These are phyloP conservation scores for Lucilia cuprina DNA, from an alignment of 1,140 invertebrate species.

Conservation along the genomic window DNA sequence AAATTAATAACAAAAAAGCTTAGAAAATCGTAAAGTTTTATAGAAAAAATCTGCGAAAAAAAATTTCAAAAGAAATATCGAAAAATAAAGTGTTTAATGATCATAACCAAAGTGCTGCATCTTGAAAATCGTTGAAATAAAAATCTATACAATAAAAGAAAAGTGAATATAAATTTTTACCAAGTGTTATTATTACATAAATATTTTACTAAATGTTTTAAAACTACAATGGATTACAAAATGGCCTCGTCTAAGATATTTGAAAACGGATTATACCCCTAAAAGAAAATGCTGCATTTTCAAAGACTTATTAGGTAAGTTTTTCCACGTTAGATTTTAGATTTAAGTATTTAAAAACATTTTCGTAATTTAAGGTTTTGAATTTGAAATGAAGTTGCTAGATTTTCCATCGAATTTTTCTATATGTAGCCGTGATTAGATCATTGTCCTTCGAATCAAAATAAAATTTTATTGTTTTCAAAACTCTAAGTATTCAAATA, in stretches of 20 bases:
- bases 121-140: conserved; percentile 10
- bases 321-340: not conserved
- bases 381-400: too few relatives aligned
- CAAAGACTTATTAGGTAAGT: conserved; percentile 37
- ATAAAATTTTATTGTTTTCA: too few relatives aligned
- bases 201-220: not conserved
- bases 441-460: too few relatives aligned
- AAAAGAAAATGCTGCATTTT: conserved; percentile 32
- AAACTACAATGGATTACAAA: not conserved
- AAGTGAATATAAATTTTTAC: not conserved
- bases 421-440: too few relatives aligned
- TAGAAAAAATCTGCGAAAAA: conserved; percentile 22
- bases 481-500: too few relatives aligned
- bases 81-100: conserved; percentile 4
- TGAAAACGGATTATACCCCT: conserved; percentile 30
- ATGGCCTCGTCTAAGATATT: not conserved
- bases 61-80: conserved; percentile 29
- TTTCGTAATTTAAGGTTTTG: too few relatives aligned
- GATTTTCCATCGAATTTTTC: too few relatives aligned
- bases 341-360: too few relatives aligned
- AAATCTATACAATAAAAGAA: not conserved
- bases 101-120: conserved; percentile 21
- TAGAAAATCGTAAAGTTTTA: not conserved
- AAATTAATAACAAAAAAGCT: too few relatives aligned
- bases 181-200: not conserved